phyloP scores from a whole-genome alignment of 2,888 invertebrate species.

The Trachelus stipa region DNA sequence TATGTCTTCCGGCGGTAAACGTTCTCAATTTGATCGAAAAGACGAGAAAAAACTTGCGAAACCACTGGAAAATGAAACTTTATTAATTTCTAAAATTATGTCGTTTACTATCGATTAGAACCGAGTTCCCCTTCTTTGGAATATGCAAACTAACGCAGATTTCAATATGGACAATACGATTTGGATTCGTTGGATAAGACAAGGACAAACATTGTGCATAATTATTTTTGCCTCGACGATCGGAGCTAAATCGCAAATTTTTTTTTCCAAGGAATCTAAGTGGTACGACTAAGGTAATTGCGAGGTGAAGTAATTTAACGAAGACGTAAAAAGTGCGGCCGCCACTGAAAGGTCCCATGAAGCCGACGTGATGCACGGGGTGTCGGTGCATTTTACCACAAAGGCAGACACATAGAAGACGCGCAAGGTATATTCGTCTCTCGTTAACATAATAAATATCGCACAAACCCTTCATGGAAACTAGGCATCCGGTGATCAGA shows the following conservation, averaged over 20 bases:
- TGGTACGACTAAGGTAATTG: not conserved
- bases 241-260: too few species aligned
- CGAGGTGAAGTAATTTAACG: not conserved
- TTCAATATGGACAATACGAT: not conserved
- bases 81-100: too few species aligned
- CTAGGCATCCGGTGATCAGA: conserved; percentile 46
- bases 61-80: too few species aligned
- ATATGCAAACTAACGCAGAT: not conserved
- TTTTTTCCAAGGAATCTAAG: not conserved
- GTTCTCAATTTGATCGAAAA: too few species aligned
- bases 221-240: too few species aligned
- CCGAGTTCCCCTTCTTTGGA: not conserved
- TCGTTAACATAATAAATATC: conserved; percentile 30
- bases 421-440: conserved; percentile 6
- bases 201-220: too few species aligned
- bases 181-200: too few species aligned
- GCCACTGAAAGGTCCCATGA: not conserved
- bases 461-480: conserved; percentile 39
- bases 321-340: not conserved
- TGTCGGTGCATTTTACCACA: not conserved
- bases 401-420: not conserved
- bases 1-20: too few species aligned
- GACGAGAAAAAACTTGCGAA: too few species aligned
- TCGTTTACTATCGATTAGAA: too few species aligned
- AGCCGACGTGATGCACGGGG: not conserved